Evolutionary conservation across 2,113 vertebrate species (phyloP), one percentile per base, ranked within the genome.

Genomic region (Tragelaphus scriptus): DNA sequence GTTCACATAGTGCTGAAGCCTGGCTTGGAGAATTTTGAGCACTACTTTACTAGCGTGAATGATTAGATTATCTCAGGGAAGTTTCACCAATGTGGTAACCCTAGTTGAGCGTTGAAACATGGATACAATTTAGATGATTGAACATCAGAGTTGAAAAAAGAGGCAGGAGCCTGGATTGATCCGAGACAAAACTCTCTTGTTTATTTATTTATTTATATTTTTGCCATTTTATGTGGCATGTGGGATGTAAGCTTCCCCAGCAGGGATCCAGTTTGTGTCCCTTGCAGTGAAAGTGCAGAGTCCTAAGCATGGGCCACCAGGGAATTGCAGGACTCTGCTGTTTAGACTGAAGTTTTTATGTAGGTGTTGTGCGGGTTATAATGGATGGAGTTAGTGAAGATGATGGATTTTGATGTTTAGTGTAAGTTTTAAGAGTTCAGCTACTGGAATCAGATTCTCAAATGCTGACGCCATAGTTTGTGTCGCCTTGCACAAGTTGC

Each of bases 401-500:
- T 86, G 47, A 63, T 19, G 10, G 11, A 61, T 55, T 85, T 95
- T 85, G 44, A 16, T 85, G 25, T 51, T 30, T 28, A 51, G 25
- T 92, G 21, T 56, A 16, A 13, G 36, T 94, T 82, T 91, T 79
- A 84, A 94, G 36, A 91, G 10, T 28, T 89, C 93, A 88, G 23
- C 81, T 32, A 3, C 51, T 71, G 51, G n/a, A 79, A 53, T 87
- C 26, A 88, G 17, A 53, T 51, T 91, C 17, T 91, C 10, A 77
- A 82, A 55, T 87, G 51, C 28, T 93, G 51, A 44, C 15, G 51
- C 32, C 21, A 28, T 0, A 55, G 1, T 81, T 6, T 63, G 17
- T 92, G 7, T 80, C 14, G 19, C 75, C 23, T 61, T 30, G 7
- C 26, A 32, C 49, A 95, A 86, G 51, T 58, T 85, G 49, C 59